Conservation (phyloP, 2,113 vertebrate genomes). For the Ardeotis arabs region DNA sequence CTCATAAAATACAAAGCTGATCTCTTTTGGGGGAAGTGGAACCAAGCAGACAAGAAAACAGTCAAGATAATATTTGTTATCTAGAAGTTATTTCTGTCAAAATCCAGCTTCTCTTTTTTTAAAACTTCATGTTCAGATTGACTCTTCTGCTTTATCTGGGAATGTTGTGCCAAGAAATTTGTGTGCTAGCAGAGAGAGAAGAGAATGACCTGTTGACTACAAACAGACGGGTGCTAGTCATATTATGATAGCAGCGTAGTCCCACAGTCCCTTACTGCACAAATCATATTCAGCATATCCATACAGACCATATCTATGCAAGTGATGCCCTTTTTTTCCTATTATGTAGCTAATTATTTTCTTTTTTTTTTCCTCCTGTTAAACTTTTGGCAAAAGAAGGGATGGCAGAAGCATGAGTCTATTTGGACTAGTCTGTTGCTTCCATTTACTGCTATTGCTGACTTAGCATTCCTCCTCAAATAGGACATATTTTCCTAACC, state of each 20-base stretch:
- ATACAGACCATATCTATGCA: not conserved
- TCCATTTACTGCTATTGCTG: not conserved
- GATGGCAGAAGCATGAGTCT: not conserved
- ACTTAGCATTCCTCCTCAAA: not conserved
- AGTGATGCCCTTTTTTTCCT: not conserved
- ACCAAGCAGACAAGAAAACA: not conserved
- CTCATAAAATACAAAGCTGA: not conserved
- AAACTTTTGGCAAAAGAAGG: not conserved
- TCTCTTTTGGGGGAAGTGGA: not conserved
- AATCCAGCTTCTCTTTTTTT: not conserved
- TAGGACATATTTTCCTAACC: not conserved
- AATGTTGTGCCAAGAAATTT: not conserved
- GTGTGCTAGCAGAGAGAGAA: not conserved
- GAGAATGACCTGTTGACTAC: not conserved
- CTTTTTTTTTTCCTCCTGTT: not conserved
- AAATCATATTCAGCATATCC: not conserved
- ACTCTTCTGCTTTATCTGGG: not conserved
- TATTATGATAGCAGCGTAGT: not conserved
- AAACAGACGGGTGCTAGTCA: not conserved
- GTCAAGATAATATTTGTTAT: not conserved
- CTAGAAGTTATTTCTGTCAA: not conserved
- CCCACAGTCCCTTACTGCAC: not conserved
- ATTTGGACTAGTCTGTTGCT: not conserved
- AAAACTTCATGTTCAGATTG: not conserved
- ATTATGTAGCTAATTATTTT: not conserved